Base-by-base conservation (phyloP, 2,797 vertebrate genomes). In the Vultur gryphus region DNA sequence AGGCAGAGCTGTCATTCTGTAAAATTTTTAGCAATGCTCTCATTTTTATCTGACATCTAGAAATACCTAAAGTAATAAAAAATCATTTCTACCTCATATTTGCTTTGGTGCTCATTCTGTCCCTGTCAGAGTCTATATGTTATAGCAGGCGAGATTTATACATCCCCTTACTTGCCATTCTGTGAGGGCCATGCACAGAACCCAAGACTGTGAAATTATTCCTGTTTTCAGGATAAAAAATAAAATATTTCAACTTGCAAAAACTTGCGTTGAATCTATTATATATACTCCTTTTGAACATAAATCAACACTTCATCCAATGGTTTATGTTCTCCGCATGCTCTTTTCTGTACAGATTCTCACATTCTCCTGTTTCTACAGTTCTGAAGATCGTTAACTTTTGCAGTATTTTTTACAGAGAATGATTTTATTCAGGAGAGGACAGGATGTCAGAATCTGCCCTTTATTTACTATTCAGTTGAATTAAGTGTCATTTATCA, bases 31-130 rank as follows among this genome's bases (percentile, higher is more conserved):
- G 97, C 98, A 98, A 97, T 92, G 96, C 97, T 97, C 96, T 98
- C 97, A 98, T 98, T 98, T 98, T 98, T 98, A 98, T 97, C 97
- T 98, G 98, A 98, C 97, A 97, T 96, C 97, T 97, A 97, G 97
- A 98, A 98, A 98, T 98, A 98, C 85, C 96, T 98, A 94, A 97
- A 98, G 97, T 98, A 98, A 98, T 98, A 98, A 98, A 98, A 98
- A 97, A 98, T 97, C 51, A 97, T 97, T 98, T 97, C 97, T 97
- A 97, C 97, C 97, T 98, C 98, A 89, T 97, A 98, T 97, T 98
- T 98, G 94, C 94, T 98, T 98, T 98, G 95, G 96, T 98, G 96
- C 90, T 97, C 96, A 96, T 98, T 98, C 97, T 98, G 94, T 98
- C 96, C 97, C 95, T 97, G 98, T 98, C 98, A 97, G 96, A 97